Evolutionary conservation across 2,797 vertebrate species (phyloP).

Genomic region (Valencia hispanica): DNA sequence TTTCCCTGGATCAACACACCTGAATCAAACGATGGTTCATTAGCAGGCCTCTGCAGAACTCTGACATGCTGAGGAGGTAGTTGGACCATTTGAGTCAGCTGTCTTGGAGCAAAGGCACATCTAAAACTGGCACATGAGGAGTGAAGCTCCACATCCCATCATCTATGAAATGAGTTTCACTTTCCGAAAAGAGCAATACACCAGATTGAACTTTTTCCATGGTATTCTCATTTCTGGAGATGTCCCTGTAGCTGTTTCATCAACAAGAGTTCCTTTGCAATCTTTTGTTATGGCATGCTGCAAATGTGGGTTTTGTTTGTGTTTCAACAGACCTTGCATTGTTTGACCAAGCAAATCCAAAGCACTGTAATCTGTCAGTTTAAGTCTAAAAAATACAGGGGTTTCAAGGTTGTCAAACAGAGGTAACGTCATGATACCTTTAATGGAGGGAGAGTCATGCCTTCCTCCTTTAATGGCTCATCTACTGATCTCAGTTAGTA

Average conservation of each 20-base stretch:
- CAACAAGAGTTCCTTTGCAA: conserved; percentile 6
- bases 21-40: background rate
- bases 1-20: background rate
- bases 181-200: background rate
- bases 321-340: conserved; percentile 24
- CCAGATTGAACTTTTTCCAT: background rate
- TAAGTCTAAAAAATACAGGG: conserved; percentile 39
- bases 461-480: conserved; percentile 58
- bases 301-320: conserved; percentile 38
- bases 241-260: conserved; percentile 2
- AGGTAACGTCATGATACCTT: conserved; percentile 55
- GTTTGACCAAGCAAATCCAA: conserved; percentile 26
- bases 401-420: conserved; percentile 54
- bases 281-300: background rate
- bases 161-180: background rate
- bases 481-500: conserved; percentile 65
- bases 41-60: background rate
- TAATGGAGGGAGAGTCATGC: conserved; percentile 58
- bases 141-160: background rate
- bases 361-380: conserved; percentile 14
- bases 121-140: background rate
- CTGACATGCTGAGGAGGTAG: background rate
- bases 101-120: background rate
- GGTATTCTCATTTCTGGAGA: background rate
- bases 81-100: background rate